A percentile compares a stretch with the other conserved stretches of the same genome.
Evolutionary conservation across 2,797 vertebrate species (phyloP).

Genomic region (Leptodactylus fallax): DNA sequence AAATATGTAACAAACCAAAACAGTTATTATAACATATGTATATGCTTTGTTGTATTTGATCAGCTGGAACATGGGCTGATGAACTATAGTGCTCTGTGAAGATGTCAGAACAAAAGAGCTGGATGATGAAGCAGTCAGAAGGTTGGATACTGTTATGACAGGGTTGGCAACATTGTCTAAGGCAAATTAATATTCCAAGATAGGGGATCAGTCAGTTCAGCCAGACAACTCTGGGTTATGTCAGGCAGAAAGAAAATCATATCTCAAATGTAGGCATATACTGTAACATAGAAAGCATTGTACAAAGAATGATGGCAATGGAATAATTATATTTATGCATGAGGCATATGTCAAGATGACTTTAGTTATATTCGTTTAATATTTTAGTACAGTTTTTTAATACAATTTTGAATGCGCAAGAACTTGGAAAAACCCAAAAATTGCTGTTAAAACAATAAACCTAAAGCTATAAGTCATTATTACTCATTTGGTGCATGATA

Average conservation of each 20-base stretch:
- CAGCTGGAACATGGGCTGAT: background rate
- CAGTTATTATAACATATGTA: background rate
- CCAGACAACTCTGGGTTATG: slow-evolving; percentile 4
- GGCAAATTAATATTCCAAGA: slow-evolving; percentile 14
- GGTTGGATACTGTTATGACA: slow-evolving; percentile 6
- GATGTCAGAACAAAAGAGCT: slow-evolving; percentile 14
- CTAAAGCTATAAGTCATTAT: background rate
- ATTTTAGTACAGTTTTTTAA: background rate
- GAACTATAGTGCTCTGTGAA: background rate
- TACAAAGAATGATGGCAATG: background rate
- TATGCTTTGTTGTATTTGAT: slow-evolving; percentile 20
- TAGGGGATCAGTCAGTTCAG: slow-evolving; percentile 21
- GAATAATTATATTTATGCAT: background rate
- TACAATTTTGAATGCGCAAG: background rate
- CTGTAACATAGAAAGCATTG: background rate
- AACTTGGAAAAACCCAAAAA: background rate
- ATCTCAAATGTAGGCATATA: background rate
- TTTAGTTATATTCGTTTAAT: background rate
- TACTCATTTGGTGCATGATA: background rate
- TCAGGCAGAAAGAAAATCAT: background rate
- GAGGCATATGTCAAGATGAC: background rate
- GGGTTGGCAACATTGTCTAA: background rate
- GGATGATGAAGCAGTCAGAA: background rate
- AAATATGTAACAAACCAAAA: background rate
- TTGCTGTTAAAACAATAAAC: background rate